Percentiles rank a stretch among this genome's conserved stretches.
Evolutionary conservation across 2,113 vertebrate species (phyloP).

Genomic region (Girardinichthys multiradiatus): DNA sequence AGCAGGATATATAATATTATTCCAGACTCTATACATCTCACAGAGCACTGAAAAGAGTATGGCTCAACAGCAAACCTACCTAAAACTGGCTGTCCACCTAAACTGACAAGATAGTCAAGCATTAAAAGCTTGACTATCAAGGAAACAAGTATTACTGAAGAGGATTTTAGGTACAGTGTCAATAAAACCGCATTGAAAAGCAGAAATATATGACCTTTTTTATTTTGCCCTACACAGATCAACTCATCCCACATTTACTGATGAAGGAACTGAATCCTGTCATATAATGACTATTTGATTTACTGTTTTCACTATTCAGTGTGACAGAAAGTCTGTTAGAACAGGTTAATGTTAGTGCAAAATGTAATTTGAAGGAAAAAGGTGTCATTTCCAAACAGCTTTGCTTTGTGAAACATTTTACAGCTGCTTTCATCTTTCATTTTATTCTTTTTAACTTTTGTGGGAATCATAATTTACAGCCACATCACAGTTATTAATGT

Average conservation of each 20-base stretch:
- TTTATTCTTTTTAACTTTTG: constrained; percentile 2
- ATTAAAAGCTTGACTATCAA: too few relatives aligned
- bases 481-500: neutral
- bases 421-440: constrained; percentile 16
- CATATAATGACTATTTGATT: neutral
- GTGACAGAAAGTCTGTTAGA: neutral
- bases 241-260: neutral
- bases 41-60: too few relatives aligned
- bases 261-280: neutral
- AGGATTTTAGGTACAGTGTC: neutral
- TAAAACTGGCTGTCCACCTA: too few relatives aligned
- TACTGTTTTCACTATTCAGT: neutral
- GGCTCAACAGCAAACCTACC: too few relatives aligned
- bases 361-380: constrained; percentile 21
- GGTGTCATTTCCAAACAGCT: constrained; percentile 10
- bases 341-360: neutral
- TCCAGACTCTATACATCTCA: too few relatives aligned
- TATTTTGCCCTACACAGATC: neutral
- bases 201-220: neutral
- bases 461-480: constrained; percentile 13
- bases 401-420: constrained; percentile 20
- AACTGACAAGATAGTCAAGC: too few relatives aligned
- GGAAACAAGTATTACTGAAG: too few relatives aligned
- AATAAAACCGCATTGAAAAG: neutral
- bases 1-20: too few relatives aligned